Conservation (phyloP, 2,888 invertebrate species). For the Stenolophus ochropezus region DNA sequence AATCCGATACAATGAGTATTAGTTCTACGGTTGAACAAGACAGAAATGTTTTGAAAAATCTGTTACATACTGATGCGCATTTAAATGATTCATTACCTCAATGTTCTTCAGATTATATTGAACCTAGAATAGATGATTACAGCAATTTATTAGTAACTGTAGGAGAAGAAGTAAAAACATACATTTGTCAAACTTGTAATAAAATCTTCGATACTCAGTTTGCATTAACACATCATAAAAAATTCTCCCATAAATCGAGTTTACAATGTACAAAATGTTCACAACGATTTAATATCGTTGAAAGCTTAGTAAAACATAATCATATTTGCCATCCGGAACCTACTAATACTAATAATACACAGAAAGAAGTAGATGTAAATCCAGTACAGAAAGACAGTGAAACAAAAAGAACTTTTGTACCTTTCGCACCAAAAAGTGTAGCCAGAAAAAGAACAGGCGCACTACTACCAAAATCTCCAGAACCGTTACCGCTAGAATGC, state of each 20-base stretch:
- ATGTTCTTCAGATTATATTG: not conserved
- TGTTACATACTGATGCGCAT: not conserved
- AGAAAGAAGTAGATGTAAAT: not conserved
- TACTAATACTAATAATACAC: not conserved
- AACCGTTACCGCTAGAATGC: not conserved
- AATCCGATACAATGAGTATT: not conserved
- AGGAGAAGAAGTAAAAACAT: slow-evolving; percentile 17
- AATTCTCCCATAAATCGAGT: slow-evolving; percentile 29
- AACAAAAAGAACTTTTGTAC: not conserved
- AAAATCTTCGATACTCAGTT: slow-evolving; percentile 37
- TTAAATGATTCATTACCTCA: not conserved
- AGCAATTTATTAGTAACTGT: not conserved
- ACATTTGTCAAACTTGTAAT: slow-evolving; percentile 55
- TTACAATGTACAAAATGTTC: slow-evolving; percentile 43
- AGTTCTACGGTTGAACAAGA: not conserved
- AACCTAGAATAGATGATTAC: not conserved
- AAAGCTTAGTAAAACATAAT: slow-evolving; percentile 42
- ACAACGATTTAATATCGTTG: slow-evolving; percentile 39
- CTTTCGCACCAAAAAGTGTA: not conserved
- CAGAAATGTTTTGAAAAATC: not conserved
- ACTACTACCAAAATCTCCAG: not conserved
- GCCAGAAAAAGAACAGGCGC: slow-evolving; percentile 21
- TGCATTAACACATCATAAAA: slow-evolving; percentile 23
- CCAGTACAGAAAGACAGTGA: not conserved
- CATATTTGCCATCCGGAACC: not conserved